Evolutionary conservation across 2,888 invertebrate genomes (phyloP).

Genomic region (Cyclophora punctaria): DNA sequence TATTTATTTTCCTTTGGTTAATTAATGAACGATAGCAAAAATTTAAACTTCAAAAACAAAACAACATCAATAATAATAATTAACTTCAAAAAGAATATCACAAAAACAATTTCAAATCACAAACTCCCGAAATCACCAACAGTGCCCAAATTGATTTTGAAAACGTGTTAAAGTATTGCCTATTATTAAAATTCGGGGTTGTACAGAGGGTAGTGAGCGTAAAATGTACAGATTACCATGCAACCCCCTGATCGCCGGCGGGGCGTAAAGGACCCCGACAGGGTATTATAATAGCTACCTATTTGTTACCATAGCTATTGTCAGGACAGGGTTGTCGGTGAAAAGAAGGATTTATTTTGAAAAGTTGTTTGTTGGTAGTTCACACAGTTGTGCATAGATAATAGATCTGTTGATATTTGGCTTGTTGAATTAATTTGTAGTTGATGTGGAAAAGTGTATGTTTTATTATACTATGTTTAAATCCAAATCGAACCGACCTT

Average conservation of each 20-base stretch:
- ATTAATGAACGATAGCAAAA: too few relatives aligned
- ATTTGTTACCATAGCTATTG: slow-evolving; percentile 67
- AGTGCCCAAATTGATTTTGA: slow-evolving; percentile 35
- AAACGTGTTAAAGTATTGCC: slow-evolving; percentile 59
- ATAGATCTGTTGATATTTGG: too few relatives aligned
- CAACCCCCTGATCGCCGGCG: slow-evolving; percentile 49
- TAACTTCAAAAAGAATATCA: too few relatives aligned
- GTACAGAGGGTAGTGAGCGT: slow-evolving; percentile 56
- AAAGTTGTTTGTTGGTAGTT: slow-evolving; percentile 18
- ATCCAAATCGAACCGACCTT: too few relatives aligned
- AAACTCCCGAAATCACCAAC: slow-evolving; percentile 10
- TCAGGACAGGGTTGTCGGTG: slow-evolving; percentile 57
- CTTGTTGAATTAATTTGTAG: too few relatives aligned
- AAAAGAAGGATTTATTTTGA: slow-evolving; percentile 22
- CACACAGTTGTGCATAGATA: slow-evolving; percentile 20
- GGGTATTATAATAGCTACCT: slow-evolving; percentile 52
- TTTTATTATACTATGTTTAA: too few relatives aligned
- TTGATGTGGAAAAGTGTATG: too few relatives aligned
- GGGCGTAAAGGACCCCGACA: slow-evolving; percentile 45
- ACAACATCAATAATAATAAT: too few relatives aligned
- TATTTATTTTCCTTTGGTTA: too few relatives aligned
- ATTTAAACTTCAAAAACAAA: too few relatives aligned
- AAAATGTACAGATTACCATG: slow-evolving; percentile 73
- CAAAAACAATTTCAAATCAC: slow-evolving; percentile 18
- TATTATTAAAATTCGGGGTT: slow-evolving; percentile 66